Evolutionary conservation across 2,113 vertebrate genomes (phyloP).

Genomic region (Aphelocoma coerulescens): DNA sequence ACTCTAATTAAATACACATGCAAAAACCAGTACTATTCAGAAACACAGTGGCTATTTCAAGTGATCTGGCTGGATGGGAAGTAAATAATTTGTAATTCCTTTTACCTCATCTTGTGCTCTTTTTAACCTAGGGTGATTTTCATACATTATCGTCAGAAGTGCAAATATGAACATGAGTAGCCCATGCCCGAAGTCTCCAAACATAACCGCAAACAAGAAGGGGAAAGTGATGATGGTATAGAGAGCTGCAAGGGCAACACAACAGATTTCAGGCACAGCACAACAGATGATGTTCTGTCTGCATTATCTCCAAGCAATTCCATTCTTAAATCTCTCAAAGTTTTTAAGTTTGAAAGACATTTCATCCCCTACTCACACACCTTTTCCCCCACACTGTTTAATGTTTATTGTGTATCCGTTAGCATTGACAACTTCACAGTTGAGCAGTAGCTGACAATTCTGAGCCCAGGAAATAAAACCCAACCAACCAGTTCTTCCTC

Average conservation of each 20-base stretch:
- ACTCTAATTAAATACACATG: background rate
- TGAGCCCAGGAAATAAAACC: background rate
- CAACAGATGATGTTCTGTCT: background rate
- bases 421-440: background rate
- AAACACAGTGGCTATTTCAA: background rate
- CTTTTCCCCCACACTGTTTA: background rate
- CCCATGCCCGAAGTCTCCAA: conserved; percentile 94
- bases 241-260: conserved; percentile 75
- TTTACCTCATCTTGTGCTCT: conserved; percentile 88
- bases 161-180: conserved; percentile 90
- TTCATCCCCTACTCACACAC: background rate
- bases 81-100: background rate
- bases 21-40: background rate
- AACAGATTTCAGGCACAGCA: background rate
- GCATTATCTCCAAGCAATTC: background rate
- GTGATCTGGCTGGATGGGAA: background rate
- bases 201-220: conserved; percentile 97
- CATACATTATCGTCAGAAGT: conserved; percentile 85
- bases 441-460: background rate
- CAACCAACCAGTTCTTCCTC: background rate
- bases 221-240: conserved; percentile 96
- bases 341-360: background rate
- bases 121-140: conserved; percentile 85
- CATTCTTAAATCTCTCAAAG: background rate
- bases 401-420: background rate